Percentiles rank a stretch among this genome's conserved stretches.
Conservation (phyloP, 1,140 invertebrate genomes). For the Antheraea pernyi region DNA sequence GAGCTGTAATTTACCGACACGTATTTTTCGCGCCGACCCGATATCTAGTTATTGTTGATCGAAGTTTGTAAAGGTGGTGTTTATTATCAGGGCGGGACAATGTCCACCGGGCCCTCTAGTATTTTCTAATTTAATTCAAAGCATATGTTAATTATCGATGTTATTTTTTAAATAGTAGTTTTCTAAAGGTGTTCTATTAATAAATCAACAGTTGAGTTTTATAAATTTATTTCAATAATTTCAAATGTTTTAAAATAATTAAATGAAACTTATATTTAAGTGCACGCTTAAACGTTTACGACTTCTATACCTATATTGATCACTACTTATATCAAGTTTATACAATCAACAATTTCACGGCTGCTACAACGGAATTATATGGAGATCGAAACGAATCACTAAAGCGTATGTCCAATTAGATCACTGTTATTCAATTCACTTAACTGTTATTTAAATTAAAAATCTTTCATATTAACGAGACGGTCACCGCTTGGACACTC, state of each 20-base stretch:
- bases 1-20: no score
- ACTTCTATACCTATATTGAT: constrained; percentile 19
- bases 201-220: background rate
- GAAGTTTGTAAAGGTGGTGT: no score
- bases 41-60: no score
- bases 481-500: background rate
- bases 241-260: constrained; percentile 7
- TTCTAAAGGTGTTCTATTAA: background rate
- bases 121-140: no score
- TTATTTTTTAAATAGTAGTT: no score
- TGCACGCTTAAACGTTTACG: constrained; percentile 21
- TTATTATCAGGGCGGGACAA: no score
- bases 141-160: no score
- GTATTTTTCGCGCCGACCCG: no score
- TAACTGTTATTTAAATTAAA: background rate
- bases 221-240: constrained; percentile 13
- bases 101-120: no score
- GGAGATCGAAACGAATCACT: background rate
- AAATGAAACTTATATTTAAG: constrained; percentile 18
- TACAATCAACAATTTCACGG: constrained; percentile 19
- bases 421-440: background rate
- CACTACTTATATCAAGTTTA: constrained; percentile 28
- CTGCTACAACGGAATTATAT: constrained; percentile 12
- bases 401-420: background rate
- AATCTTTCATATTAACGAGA: background rate